Base-by-base conservation (phyloP, 2,113 vertebrate genomes). In the Myrmecophaga tridactyla region DNA sequence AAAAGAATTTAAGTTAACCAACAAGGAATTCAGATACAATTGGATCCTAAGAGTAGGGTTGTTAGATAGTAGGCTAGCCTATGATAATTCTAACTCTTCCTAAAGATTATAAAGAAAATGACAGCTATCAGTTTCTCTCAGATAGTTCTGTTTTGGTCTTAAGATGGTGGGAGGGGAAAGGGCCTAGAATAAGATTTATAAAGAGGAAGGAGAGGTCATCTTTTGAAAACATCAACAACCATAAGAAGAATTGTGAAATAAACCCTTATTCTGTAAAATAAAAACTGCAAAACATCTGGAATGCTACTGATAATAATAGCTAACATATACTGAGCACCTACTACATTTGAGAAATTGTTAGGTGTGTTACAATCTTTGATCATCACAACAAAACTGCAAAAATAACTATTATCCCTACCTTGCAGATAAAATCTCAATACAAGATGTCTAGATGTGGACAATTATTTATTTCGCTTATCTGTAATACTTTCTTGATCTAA, bases 11-110 rank as follows among this genome's bases (percentile, higher is more conserved):
- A 77, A 43, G 36, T 46, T 48, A n/a, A 90, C 58, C 80, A 83
- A 58, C 10, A 89, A 85, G 82, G 69, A 92, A 89, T 76, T 83
- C 43, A 69, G 34, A 67, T 18, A 11, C 51, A 85, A 89, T 73
- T 17, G 15, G n/a, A 31, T 86, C 46, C 48, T 67, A 77, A 92
- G 11, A 76, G 60, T 43, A 88, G 39, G 76, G 58, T 23, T 69
- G 36, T 46, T 60, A 62, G 39, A 73, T 29, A 46, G 23, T 4
- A 77, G 62, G 13, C 10, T 34, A 85, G 72, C 14, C 94, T 77
- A 36, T 85, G 83, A 72, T 87, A 92, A 94, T 48, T 87, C 82
- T 87, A 82, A 89, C 41, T 86, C 94, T 93, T 65, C 46, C 72
- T 72, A 23, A 92, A 85, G 46, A 90, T 21, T 43, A 4, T 63